A percentile compares a stretch with the other conserved stretches of the same genome.
Evolutionary conservation across 1,140 invertebrate species (phyloP).

Genomic region (Bombus confusus): DNA sequence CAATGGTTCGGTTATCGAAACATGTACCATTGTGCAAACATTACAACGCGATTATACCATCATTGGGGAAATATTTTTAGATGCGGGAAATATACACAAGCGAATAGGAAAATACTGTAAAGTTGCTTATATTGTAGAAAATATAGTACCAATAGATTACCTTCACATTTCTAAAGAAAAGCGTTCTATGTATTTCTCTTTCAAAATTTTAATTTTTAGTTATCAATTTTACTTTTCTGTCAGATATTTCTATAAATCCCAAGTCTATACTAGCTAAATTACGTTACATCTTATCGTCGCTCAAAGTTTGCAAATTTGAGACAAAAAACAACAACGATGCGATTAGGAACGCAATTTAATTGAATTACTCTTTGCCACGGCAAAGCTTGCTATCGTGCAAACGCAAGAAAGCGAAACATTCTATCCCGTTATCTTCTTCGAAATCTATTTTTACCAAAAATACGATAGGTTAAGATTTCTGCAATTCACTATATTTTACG

Average conservation of each 20-base stretch:
- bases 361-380: not conserved
- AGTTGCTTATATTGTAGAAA: too few species aligned
- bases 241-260: not conserved
- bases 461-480: not conserved
- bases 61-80: not conserved
- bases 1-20: not conserved
- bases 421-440: not conserved
- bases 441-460: conserved; percentile 7
- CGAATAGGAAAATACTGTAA: not conserved
- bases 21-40: not conserved
- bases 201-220: not conserved
- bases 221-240: not conserved
- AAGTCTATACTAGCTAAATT: not conserved
- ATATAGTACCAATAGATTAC: too few species aligned
- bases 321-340: not conserved
- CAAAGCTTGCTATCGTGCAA: not conserved
- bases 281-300: not conserved
- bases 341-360: not conserved
- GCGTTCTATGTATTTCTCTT: too few species aligned
- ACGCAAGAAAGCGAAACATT: conserved; percentile 24
- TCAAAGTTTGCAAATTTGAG: not conserved
- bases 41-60: not conserved
- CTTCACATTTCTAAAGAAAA: too few species aligned
- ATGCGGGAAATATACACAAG: not conserved
- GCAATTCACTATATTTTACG: not conserved